Base-by-base conservation (phyloP, 2,888 invertebrate species). In the Drosophila lutescens region DNA sequence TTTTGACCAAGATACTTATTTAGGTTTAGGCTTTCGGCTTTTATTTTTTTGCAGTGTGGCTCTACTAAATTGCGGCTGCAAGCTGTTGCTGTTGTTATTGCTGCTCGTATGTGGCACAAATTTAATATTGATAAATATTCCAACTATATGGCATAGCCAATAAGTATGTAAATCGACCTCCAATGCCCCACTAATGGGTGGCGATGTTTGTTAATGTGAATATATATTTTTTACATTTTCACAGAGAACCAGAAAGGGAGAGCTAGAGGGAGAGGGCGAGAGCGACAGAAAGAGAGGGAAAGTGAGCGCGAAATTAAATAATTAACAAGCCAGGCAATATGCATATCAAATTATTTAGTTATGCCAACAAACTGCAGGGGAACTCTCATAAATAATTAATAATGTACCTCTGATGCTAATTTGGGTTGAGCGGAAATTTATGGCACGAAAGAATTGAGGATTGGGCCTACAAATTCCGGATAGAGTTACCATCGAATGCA, bases 171-270 rank as follows among this genome's bases (percentile, higher is more conserved):
- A 66, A 66, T 66, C 68, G 40, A 26, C n/a, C 55, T 15, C 12
- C 32, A 32, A 67, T 66, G 65, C 67, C 67, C 65, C 65, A 67
- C 65, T 66, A 66, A 66, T 66, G 65, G 65, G 46, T 26, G 46
- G 68, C 55, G 68, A 67, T 66, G 66, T 66, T 66, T 66, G 66
- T 66, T 66, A 66, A 66, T 67, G 68, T 67, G 40, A 66, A 67
- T 47, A 47, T 47, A 47, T 46, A n/a, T 66, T 36, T 36, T 47
- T 32, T 15, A 15, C 30, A 50, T 57, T 68, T 67, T 49, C 58
- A 68, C 38, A 38, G 70, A 15, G 46, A 43, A 15, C 56, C 32
- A 12, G 58, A 46, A 30, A 58, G 43, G 26, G 26, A 10, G 13
- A 17, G 17, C 5, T n/a, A 17, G 40, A 41, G 7, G 9, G 9